phyloP scores from a whole-genome alignment of 2,888 invertebrate species.

The Miltochrista miniata region DNA sequence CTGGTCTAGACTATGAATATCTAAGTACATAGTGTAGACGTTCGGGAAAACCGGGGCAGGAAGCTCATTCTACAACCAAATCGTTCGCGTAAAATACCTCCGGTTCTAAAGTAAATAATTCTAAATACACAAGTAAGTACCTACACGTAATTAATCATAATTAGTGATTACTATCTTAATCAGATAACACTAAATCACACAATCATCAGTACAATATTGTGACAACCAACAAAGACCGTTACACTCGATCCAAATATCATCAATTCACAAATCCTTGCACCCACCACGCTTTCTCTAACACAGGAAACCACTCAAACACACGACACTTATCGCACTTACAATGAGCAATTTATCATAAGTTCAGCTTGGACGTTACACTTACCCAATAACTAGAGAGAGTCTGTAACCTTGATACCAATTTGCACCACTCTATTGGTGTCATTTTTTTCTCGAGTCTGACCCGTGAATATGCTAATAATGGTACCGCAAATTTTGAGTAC shows the following conservation, averaged over 20 bases:
- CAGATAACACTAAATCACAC: not conserved
- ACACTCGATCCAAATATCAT: slow-evolving; percentile 44
- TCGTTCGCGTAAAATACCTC: too few relatives aligned
- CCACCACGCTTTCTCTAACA: slow-evolving; percentile 73
- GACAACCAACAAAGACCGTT: slow-evolving; percentile 27
- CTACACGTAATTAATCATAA: not conserved
- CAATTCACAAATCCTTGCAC: slow-evolving; percentile 61
- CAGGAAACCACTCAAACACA: slow-evolving; percentile 74
- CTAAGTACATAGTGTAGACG: too few relatives aligned
- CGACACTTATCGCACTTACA: slow-evolving; percentile 77
- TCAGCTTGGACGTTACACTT: slow-evolving; percentile 80
- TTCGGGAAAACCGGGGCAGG: too few relatives aligned
- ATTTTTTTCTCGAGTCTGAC: slow-evolving; percentile 73
- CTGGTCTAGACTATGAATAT: too few relatives aligned
- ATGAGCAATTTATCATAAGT: slow-evolving; percentile 80
- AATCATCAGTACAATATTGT: slow-evolving; percentile 14
- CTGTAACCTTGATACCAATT: slow-evolving; percentile 79
- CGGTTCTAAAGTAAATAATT: too few relatives aligned
- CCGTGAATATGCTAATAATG: slow-evolving; percentile 75
- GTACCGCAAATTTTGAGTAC: slow-evolving; percentile 79
- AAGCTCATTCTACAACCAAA: too few relatives aligned
- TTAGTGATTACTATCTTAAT: not conserved
- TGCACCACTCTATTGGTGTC: slow-evolving; percentile 73
- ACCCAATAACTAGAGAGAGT: slow-evolving; percentile 79
- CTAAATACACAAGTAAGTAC: not conserved